A percentile compares a stretch with the other conserved stretches of the same genome.
phyloP scores from a whole-genome alignment of 2,888 invertebrate genomes.

The Synergus laeviventris region DNA sequence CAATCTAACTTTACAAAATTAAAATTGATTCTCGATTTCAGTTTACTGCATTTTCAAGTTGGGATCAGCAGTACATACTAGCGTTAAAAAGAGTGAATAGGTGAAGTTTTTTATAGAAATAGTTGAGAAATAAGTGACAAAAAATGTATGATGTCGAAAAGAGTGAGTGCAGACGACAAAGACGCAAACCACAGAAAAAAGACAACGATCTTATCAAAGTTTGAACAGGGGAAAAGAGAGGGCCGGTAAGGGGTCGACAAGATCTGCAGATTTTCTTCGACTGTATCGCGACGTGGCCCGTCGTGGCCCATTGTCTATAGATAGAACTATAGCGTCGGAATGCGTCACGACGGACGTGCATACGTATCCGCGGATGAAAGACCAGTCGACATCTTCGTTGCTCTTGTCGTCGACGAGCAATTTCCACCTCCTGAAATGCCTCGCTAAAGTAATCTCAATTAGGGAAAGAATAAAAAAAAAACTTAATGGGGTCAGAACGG shows the following conservation, averaged over 20 bases:
- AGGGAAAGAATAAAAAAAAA: constrained; percentile 25
- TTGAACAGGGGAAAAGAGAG: constrained; percentile 41
- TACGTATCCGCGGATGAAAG: constrained; percentile 47
- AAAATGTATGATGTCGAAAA: neutral
- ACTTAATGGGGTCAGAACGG: constrained; percentile 9
- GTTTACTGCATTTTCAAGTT: neutral
- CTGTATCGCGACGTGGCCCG: constrained; percentile 48
- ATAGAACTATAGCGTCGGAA: constrained; percentile 49
- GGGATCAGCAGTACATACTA: no score
- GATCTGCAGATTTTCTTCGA: constrained; percentile 44
- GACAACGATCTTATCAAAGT: neutral
- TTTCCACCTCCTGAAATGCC: constrained; percentile 33
- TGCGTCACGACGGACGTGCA: constrained; percentile 49
- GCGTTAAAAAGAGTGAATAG: no score
- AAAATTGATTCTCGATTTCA: constrained; percentile 8
- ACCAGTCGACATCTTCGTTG: constrained; percentile 48
- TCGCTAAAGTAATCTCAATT: constrained; percentile 30
- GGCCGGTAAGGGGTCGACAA: constrained; percentile 46
- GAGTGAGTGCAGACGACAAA: neutral
- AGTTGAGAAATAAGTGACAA: no score
- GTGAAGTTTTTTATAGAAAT: no score
- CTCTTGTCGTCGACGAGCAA: constrained; percentile 45
- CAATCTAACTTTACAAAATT: neutral
- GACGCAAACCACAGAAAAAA: neutral
- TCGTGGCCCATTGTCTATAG: constrained; percentile 52